phyloP scores from a whole-genome alignment of 2,113 vertebrate species.

The Tinamus guttatus region DNA sequence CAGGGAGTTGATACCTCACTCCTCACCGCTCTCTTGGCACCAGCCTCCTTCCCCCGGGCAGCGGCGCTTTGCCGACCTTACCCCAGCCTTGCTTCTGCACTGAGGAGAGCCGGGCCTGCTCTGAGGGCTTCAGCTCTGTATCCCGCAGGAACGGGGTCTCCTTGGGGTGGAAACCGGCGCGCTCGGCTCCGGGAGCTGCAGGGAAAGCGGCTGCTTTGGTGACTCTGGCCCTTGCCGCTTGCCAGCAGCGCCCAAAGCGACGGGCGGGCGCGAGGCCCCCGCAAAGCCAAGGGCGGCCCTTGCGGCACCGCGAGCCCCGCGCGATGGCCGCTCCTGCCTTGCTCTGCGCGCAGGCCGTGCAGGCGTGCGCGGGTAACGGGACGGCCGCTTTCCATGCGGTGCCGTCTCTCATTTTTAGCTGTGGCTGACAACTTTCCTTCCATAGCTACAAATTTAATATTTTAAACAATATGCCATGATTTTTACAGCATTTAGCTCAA shows the following conservation, averaged over 20 bases:
- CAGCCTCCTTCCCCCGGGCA: background rate
- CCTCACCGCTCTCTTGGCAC: background rate
- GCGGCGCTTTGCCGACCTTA: background rate
- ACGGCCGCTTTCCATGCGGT: background rate
- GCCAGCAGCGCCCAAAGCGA: background rate
- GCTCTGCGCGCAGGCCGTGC: background rate
- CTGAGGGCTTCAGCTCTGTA: no score
- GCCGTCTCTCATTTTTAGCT: background rate
- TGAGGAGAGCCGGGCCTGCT: background rate
- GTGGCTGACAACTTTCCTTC: background rate
- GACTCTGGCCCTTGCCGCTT: accelerated
- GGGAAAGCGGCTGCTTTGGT: background rate
- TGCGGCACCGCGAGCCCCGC: background rate
- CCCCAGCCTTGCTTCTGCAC: background rate
- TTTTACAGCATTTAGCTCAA: background rate
- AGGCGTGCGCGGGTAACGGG: background rate
- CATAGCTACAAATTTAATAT: background rate
- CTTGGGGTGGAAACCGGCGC: background rate
- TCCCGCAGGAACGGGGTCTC: accelerated
- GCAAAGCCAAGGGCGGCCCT: background rate
- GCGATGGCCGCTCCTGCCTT: background rate
- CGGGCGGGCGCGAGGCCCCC: background rate
- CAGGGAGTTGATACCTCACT: background rate
- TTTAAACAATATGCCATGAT: background rate
- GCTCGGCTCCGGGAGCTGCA: accelerated